Conservation (phyloP, 2,888 invertebrate species). For the Xylocampa areola region DNA sequence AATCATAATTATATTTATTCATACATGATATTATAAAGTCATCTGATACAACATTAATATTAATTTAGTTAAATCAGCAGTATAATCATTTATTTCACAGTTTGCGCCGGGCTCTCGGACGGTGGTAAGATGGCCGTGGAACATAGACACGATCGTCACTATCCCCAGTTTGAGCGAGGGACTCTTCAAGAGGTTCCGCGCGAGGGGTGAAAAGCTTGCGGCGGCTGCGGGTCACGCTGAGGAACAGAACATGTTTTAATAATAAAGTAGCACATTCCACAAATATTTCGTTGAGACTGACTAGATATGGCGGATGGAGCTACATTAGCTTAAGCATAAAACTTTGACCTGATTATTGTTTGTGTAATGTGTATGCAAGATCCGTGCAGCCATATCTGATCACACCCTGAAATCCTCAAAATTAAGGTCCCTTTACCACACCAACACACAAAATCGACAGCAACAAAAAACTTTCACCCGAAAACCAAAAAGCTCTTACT, state of each 20-base stretch:
- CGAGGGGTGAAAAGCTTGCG: slow-evolving; percentile 86
- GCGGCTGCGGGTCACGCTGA: slow-evolving; percentile 79
- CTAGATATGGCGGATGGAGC: too few relatives aligned
- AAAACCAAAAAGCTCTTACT: slow-evolving; percentile 42
- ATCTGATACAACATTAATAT: slow-evolving; percentile 43
- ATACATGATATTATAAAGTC: slow-evolving; percentile 27
- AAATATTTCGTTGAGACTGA: too few relatives aligned
- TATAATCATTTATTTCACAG: slow-evolving; percentile 60
- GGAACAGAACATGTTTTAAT: slow-evolving; percentile 15
- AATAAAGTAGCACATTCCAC: too few relatives aligned
- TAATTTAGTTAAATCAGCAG: slow-evolving; percentile 17
- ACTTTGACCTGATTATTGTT: too few relatives aligned
- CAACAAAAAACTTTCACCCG: slow-evolving; percentile 14
- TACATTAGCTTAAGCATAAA: too few relatives aligned
- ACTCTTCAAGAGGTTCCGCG: slow-evolving; percentile 82
- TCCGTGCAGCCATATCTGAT: not conserved
- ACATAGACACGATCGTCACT: slow-evolving; percentile 75
- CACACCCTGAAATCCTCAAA: not conserved
- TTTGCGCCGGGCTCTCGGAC: slow-evolving; percentile 77
- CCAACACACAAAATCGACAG: slow-evolving; percentile 16
- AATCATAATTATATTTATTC: slow-evolving; percentile 37
- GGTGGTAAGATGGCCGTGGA: slow-evolving; percentile 83
- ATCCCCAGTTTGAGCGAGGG: slow-evolving; percentile 65
- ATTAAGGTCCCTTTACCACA: slow-evolving; percentile 29
- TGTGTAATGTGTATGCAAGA: too few relatives aligned